Percentiles rank a stretch among this genome's conserved stretches.
Evolutionary conservation across 2,113 vertebrate species (phyloP).

Genomic region (Martes martes): DNA sequence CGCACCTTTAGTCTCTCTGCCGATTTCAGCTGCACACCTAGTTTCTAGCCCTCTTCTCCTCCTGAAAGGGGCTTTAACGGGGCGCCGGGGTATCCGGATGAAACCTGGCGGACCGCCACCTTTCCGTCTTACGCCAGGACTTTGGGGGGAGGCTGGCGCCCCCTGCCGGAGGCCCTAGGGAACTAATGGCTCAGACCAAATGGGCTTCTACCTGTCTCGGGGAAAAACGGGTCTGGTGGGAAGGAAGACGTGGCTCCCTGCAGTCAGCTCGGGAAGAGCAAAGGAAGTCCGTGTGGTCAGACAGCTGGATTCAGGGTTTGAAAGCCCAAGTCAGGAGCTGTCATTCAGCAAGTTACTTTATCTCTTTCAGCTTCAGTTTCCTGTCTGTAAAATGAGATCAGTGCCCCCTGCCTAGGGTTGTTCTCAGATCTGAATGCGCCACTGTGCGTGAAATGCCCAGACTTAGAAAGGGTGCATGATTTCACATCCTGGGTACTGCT

Average conservation of each 20-base stretch:
- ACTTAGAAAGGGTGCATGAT: background rate
- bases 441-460: background rate
- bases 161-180: conserved; percentile 36
- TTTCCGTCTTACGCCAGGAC: background rate
- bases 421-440: background rate
- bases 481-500: background rate
- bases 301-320: background rate
- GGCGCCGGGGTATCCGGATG: background rate
- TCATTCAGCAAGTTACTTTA: background rate
- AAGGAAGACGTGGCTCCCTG: background rate
- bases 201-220: background rate
- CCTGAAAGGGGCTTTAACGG: background rate
- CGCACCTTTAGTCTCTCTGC: background rate
- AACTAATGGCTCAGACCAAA: background rate
- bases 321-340: background rate
- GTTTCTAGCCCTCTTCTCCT: background rate
- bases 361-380: background rate
- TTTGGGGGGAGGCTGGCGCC: conserved; percentile 41
- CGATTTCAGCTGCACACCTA: background rate
- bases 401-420: background rate
- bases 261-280: background rate
- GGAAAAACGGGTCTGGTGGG: too few species aligned
- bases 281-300: background rate
- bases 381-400: background rate
- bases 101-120: background rate